These are phyloP conservation scores for Iselma pallidipennis DNA, from an alignment of 2,888 invertebrate species.

Conservation along the genomic window DNA sequence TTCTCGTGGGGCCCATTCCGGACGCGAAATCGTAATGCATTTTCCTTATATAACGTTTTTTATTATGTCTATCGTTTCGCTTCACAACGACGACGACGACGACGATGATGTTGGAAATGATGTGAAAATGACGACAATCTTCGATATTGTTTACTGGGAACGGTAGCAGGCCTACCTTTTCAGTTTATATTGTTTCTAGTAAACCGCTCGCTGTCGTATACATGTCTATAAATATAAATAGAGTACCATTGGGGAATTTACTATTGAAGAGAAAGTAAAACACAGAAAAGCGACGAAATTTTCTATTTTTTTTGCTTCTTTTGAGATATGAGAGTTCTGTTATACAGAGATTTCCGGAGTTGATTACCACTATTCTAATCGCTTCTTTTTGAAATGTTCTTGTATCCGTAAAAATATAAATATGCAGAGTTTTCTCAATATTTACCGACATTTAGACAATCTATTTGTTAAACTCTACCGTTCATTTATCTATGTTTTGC, in stretches of 20 bases:
- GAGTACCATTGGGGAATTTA: not conserved
- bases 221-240: not conserved
- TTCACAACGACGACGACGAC: slow-evolving; percentile 33
- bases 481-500: too few relatives aligned
- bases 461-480: too few relatives aligned
- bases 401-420: too few relatives aligned
- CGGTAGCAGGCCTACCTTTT: not conserved
- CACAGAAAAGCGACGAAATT: not conserved
- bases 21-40: slow-evolving; percentile 57
- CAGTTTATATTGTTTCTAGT: not conserved
- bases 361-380: too few relatives aligned
- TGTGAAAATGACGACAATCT: slow-evolving; percentile 55
- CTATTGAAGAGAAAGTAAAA: not conserved
- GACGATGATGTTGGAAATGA: not conserved
- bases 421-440: too few relatives aligned
- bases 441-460: too few relatives aligned
- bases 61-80: slow-evolving; percentile 56
- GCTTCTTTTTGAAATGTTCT: too few relatives aligned
- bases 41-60: slow-evolving; percentile 58
- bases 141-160: slow-evolving; percentile 45
- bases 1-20: slow-evolving; percentile 53
- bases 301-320: not conserved
- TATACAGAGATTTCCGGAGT: too few relatives aligned
- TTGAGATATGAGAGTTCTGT: too few relatives aligned
- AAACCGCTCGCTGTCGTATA: not conserved